Percentiles rank a stretch among this genome's conserved stretches.
Evolutionary conservation across 1,140 invertebrate genomes (phyloP).

Genomic region (Proales similis): DNA sequence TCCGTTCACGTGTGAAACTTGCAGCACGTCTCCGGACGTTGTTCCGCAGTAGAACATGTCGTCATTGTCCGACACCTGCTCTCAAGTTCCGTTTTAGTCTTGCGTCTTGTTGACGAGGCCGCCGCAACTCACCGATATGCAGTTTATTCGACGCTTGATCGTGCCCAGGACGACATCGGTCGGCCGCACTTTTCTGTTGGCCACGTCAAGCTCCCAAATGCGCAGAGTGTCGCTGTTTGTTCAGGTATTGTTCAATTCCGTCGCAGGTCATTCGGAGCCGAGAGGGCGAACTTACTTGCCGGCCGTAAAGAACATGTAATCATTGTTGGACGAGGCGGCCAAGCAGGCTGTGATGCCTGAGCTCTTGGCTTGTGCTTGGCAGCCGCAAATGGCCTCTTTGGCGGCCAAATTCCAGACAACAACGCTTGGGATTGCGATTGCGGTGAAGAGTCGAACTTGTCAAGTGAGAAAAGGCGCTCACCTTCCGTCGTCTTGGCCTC

Average conservation of each 20-base stretch:
- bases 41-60: constrained; percentile 68
- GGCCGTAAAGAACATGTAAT: constrained; percentile 52
- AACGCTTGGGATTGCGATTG: constrained; percentile 43
- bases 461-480: not conserved
- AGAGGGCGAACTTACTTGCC: constrained; percentile 50
- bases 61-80: not conserved
- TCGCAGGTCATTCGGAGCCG: not conserved
- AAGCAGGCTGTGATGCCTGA: constrained; percentile 51
- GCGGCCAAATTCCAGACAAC: constrained; percentile 52
- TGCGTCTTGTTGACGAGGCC: not conserved
- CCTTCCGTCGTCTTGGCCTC: constrained; percentile 73
- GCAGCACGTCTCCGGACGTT: constrained; percentile 64
- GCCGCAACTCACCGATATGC: constrained; percentile 46
- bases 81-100: not conserved
- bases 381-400: constrained; percentile 52
- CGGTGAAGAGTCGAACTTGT: not conserved
- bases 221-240: constrained; percentile 64
- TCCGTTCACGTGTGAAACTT: constrained; percentile 42
- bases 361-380: constrained; percentile 51
- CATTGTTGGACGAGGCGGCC: constrained; percentile 45
- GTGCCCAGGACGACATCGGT: constrained; percentile 60
- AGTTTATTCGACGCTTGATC: constrained; percentile 52
- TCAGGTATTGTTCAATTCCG: constrained; percentile 38
- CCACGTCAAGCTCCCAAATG: constrained; percentile 68
- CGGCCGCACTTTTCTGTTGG: constrained; percentile 62